These are phyloP conservation scores for Ophion slaviceki DNA, from an alignment of 2,888 invertebrate species.

Conservation along the genomic window DNA sequence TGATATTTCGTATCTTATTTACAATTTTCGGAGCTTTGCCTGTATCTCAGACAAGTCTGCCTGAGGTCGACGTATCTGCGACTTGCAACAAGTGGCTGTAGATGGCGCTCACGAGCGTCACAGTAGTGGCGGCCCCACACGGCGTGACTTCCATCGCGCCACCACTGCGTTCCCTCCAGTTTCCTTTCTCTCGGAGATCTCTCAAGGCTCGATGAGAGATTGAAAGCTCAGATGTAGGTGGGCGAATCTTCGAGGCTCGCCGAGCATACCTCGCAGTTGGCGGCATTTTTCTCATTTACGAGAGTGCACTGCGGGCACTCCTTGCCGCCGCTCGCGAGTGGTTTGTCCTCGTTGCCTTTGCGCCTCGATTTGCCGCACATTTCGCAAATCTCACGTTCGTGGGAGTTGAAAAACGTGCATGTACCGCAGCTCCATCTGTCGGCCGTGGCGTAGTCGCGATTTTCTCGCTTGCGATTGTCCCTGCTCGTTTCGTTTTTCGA, in stretches of 20 bases:
- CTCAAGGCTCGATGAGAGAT: not conserved
- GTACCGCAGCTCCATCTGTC: constrained; percentile 88
- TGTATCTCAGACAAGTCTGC: too few species aligned
- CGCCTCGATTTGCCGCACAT: constrained; percentile 89
- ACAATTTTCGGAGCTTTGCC: too few species aligned
- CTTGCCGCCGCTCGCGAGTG: constrained; percentile 89
- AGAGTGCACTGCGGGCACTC: constrained; percentile 91
- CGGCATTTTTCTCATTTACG: constrained; percentile 88
- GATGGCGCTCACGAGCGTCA: too few species aligned
- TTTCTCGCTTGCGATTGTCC: constrained; percentile 68
- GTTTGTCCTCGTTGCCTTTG: constrained; percentile 86
- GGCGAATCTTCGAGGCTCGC: constrained; percentile 89
- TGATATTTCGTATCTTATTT: too few species aligned
- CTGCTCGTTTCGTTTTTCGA: constrained; percentile 78
- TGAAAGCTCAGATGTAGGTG: constrained; percentile 86
- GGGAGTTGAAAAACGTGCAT: constrained; percentile 89
- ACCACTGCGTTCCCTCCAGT: not conserved
- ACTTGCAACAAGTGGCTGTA: too few species aligned
- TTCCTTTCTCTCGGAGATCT: not conserved
- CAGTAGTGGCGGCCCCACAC: too few species aligned
- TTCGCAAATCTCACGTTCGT: constrained; percentile 87
- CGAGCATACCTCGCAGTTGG: constrained; percentile 88
- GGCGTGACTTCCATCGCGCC: not conserved
- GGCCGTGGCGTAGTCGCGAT: constrained; percentile 69
- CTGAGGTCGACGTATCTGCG: too few species aligned